Evolutionary conservation across 1,140 invertebrate genomes (phyloP), one percentile per base, ranked within the genome.

Genomic region (Bombus superbus): DNA sequence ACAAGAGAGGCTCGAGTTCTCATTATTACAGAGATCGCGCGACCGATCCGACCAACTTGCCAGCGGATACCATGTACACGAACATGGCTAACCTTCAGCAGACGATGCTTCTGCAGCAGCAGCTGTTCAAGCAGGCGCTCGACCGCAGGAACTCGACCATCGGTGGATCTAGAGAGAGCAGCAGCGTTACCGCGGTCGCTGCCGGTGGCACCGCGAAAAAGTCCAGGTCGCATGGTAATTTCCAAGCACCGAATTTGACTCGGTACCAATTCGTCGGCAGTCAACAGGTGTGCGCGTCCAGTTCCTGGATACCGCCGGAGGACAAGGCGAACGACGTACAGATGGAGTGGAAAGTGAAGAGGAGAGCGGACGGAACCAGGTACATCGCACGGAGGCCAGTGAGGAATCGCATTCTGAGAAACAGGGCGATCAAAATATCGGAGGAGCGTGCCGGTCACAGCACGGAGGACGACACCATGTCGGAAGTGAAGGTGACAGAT

Each of bases 341-440:
- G 76, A 97, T 97, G 97, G 97, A 97, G 85, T 97, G 97, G 97
- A 97, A 98, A 92, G 97, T 98, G 1, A 98, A 98, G 90, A 96
- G 97, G 47, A 95, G 97, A 75, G 96, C 97, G 4, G 98, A 98
- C 92, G 98, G 98, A 9, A 97, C 97, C 0, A 95, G 97, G 66
- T 98, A 98, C 92, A 98, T 98, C 87, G 97, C 97, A 0, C 95
- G 97, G 62, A 94, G 97, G 38, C 97, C 97, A 10, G 96, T 97
- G 0, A 94, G 97, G 62, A 97, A 96, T 93, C 96, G 96, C 83
- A 95, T 97, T 59, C 93, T 97, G 42, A 97, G 97, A 90, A 97
- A 97, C 89, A 92, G 97, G 44, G 97, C 97, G 35, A 95, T 97
- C 85, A 96, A 97, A 92, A 96, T 98, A 81, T 96, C 96, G 28